Evolutionary conservation across 2,113 vertebrate species (phyloP).

Genomic region (Cinclus mexicanus): DNA sequence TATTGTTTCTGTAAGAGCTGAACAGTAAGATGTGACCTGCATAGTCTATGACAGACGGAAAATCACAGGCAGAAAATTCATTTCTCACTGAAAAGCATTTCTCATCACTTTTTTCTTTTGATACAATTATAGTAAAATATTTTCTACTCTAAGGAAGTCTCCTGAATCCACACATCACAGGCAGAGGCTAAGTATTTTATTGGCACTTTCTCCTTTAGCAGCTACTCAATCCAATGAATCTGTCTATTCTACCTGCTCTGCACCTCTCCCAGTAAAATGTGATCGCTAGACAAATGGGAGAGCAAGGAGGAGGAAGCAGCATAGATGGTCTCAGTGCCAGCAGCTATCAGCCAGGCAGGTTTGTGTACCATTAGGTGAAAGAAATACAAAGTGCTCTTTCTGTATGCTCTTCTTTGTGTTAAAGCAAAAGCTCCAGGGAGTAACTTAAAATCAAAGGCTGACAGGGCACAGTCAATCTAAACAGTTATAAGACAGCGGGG

Average conservation of each 20-base stretch:
- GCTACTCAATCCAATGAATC: not conserved
- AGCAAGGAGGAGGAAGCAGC: not conserved
- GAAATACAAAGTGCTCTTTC: slow-evolving; percentile 16
- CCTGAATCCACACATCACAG: not conserved
- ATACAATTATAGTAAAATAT: not conserved
- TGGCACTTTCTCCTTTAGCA: not conserved
- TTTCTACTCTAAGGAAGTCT: not conserved
- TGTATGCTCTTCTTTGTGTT: not conserved
- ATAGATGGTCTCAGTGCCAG: not conserved
- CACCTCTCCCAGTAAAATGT: not conserved
- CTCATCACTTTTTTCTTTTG: not conserved
- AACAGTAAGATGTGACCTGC: slow-evolving; percentile 34
- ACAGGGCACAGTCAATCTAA: not conserved
- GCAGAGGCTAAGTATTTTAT: slow-evolving; percentile 1
- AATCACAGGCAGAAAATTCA: not conserved
- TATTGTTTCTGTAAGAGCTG: slow-evolving; percentile 51
- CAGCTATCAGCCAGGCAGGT: not conserved
- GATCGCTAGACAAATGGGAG: not conserved
- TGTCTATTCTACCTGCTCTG: not conserved
- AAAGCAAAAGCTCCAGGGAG: slow-evolving; percentile 3
- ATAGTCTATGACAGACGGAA: not conserved
- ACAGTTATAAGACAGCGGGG: not conserved
- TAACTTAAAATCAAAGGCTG: slow-evolving; percentile 10
- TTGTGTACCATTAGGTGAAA: not conserved
- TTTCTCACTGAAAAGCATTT: not conserved